These are phyloP conservation scores for Circaetus gallicus DNA, from an alignment of 2,113 vertebrate genomes.

Conservation along the genomic window DNA sequence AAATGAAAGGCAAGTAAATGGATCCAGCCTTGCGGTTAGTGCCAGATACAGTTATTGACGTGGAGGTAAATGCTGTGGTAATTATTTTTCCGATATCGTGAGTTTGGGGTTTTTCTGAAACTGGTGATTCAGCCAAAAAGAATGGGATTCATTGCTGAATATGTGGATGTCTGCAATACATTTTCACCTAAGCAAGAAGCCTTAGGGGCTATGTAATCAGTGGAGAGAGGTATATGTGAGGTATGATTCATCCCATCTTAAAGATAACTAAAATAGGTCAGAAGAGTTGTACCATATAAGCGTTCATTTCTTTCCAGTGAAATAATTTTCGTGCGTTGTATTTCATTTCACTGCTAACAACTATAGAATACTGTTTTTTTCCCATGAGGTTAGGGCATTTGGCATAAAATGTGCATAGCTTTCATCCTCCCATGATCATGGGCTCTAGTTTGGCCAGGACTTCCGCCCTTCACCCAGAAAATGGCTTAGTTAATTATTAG, in stretches of 20 bases:
- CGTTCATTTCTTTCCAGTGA: neutral
- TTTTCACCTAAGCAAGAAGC: neutral
- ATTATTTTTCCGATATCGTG: neutral
- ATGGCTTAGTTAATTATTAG: conserved; percentile 5
- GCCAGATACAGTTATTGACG: neutral
- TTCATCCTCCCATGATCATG: neutral
- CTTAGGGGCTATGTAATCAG: neutral
- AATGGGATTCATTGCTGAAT: neutral
- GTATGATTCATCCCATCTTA: neutral
- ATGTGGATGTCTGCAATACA: neutral
- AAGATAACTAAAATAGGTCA: neutral
- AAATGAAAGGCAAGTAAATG: conserved; percentile 15
- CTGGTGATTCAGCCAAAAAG: neutral
- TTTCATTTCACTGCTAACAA: neutral
- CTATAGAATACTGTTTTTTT: neutral
- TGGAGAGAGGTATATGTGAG: neutral
- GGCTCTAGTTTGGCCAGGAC: neutral
- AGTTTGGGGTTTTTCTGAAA: neutral
- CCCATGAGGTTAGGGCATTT: neutral
- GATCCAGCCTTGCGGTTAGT: neutral
- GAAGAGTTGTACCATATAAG: neutral
- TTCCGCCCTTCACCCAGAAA: neutral
- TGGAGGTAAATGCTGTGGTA: neutral
- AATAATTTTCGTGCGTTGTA: neutral
- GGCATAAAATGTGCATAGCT: neutral